These are phyloP conservation scores for Mythimna loreyi DNA, from an alignment of 2,888 invertebrate genomes.

Conservation along the genomic window DNA sequence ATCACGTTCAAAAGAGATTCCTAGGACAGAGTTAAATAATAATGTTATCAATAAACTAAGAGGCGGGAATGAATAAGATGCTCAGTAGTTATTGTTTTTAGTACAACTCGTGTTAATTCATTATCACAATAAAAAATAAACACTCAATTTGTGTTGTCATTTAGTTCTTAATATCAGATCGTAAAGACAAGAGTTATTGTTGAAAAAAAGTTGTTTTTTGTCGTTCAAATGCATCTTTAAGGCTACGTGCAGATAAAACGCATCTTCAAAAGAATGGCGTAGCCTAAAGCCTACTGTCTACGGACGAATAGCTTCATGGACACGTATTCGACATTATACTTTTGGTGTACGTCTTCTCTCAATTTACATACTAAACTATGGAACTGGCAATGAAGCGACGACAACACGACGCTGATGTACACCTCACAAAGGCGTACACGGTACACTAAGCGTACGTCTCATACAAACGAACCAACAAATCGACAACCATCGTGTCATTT, in stretches of 20 bases:
- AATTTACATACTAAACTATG: no score
- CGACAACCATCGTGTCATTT: no score
- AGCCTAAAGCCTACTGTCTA: no score
- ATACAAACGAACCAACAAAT: no score
- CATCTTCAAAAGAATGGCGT: background rate
- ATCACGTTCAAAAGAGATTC: constrained; percentile 43
- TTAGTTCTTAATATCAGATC: constrained; percentile 62
- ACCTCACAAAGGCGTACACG: no score
- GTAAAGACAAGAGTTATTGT: constrained; percentile 23
- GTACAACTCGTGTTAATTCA: constrained; percentile 64
- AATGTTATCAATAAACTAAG: constrained; percentile 73
- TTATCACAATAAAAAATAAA: constrained; percentile 71
- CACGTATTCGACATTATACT: no score
- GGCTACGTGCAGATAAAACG: background rate
- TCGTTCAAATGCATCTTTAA: background rate
- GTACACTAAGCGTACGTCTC: no score
- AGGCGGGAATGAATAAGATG: constrained; percentile 78
- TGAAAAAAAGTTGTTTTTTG: background rate
- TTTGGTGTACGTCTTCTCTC: no score
- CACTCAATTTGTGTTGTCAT: constrained; percentile 69
- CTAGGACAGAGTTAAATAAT: constrained; percentile 77
- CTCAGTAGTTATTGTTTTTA: constrained; percentile 56
- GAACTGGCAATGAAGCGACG: no score
- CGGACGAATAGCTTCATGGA: no score
- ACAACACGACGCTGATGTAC: no score